A percentile compares a stretch with the other conserved stretches of the same genome.
phyloP scores from a whole-genome alignment of 2,797 vertebrate genomes.

The Selene dorsalis region DNA sequence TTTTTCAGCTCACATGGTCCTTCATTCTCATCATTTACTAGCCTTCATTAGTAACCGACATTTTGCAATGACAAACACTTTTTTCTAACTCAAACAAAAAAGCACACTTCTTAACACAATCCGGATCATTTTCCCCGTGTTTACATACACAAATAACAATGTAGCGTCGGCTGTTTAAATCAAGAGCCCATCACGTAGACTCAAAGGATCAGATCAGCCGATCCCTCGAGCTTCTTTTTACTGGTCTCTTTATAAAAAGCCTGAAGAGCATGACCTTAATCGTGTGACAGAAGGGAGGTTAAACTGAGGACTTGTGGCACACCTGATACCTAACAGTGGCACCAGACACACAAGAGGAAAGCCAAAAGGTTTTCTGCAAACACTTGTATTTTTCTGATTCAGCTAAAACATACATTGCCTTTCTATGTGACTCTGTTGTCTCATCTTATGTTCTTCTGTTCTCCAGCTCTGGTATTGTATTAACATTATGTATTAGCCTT shows the following conservation, averaged over 20 bases:
- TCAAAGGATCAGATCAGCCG: slow-evolving; percentile 14
- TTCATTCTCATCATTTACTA: slow-evolving; percentile 13
- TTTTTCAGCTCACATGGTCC: neutral
- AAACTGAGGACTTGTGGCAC: slow-evolving; percentile 11
- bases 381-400: neutral
- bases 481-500: neutral
- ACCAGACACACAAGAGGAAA: slow-evolving; percentile 8
- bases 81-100: neutral
- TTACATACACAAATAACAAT: neutral
- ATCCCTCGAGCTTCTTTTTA: slow-evolving; percentile 33
- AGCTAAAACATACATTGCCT: neutral
- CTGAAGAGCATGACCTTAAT: slow-evolving; percentile 30
- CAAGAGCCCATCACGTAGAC: slow-evolving; percentile 29
- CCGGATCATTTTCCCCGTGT: neutral
- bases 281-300: slow-evolving; percentile 37
- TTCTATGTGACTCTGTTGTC: neutral
- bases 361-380: neutral
- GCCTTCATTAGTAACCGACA: slow-evolving; percentile 17
- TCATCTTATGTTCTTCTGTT: neutral
- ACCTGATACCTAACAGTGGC: slow-evolving; percentile 22
- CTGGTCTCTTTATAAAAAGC: slow-evolving; percentile 39
- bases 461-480: neutral
- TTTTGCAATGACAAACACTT: neutral
- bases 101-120: neutral
- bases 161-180: neutral